Evolutionary conservation across 2,113 vertebrate species (phyloP), one percentile per base, ranked within the genome.

Genomic region (Lampris incognitus): DNA sequence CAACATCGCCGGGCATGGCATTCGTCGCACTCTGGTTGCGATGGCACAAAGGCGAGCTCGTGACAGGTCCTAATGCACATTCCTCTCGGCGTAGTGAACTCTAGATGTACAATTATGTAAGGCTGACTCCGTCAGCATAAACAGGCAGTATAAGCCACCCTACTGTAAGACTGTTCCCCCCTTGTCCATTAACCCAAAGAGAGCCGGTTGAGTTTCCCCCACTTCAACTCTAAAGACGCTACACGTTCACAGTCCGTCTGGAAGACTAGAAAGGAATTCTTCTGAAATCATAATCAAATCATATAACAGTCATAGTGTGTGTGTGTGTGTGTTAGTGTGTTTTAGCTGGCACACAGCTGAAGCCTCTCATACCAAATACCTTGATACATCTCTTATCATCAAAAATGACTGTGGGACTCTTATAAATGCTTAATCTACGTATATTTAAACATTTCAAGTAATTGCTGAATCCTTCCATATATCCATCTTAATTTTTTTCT

Each of bases 71-170:
- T 85, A 88, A 79, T 87, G 87, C 89, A 85, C 87, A 90, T 91
- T 92, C 90, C 90, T 83, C 62, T 82, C 80, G 55, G 88, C 78
- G 70, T 77, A 83, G 79, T 90, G 88, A 90, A 91, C 91, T 86
- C 86, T 89, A 82, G 50, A 85, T 83, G 83, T 79, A 85, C 83
- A 88, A 87, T 92, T 91, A 92, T 87, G 85, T 90, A 91, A 92
- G 86, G 72, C 75, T 38, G 71, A 46, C 83, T 41, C 72, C 80
- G 69, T 59, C 62, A 63, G 78, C 82, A 83, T 62, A 62, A 39
- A 69, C 44, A 58, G 55, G 67, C 67, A 3, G 37, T 42, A 38
- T 39, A 44, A 44, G 60, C 79, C 76, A 63, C 74, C 86, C 72
- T 55, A 75, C 80, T 72, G 72, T 51, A 66, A 72, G 67, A 69